phyloP scores from a whole-genome alignment of 2,888 invertebrate species.

The Auanema freiburgensis region DNA sequence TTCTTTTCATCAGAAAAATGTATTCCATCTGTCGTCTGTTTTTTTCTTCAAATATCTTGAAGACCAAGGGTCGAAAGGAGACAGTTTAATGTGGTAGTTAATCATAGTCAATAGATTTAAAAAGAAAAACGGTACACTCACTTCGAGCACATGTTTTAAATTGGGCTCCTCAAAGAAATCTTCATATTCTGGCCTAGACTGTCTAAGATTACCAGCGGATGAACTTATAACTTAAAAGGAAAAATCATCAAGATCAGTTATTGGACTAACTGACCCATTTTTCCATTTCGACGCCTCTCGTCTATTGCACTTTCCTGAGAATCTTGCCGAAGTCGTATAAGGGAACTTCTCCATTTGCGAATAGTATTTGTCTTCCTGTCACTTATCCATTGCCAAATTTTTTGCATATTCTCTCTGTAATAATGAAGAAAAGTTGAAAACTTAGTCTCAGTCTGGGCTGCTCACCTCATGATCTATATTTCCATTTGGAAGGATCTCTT shows the following conservation, averaged over 20 bases:
- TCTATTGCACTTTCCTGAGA: too few relatives aligned
- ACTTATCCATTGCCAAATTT: constrained; percentile 54
- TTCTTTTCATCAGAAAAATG: too few relatives aligned
- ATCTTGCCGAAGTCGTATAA: constrained; percentile 19
- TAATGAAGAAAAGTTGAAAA: too few relatives aligned
- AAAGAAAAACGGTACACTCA: background rate
- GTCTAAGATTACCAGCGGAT: constrained; percentile 11
- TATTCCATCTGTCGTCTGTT: too few relatives aligned
- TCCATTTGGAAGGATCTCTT: too few relatives aligned
- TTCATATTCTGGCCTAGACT: constrained; percentile 26
- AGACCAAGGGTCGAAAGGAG: too few relatives aligned
- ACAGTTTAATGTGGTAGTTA: too few relatives aligned
- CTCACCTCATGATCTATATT: too few relatives aligned
- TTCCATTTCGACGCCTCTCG: background rate
- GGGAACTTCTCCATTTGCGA: constrained; percentile 46
- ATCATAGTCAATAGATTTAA: too few relatives aligned
- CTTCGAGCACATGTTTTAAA: constrained; percentile 31
- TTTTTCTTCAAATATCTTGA: too few relatives aligned
- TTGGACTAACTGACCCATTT: constrained; percentile 1
- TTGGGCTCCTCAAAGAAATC: constrained; percentile 43
- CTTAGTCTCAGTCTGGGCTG: too few relatives aligned
- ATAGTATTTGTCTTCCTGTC: constrained; percentile 54
- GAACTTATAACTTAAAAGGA: constrained; percentile 12
- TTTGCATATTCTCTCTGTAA: constrained; percentile 36
- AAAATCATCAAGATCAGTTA: background rate